Evolutionary conservation across 37 sponge, comb jelly and placozoan species (phyloP).

Genomic region (Chondrilla cf. caribensis): DNA sequence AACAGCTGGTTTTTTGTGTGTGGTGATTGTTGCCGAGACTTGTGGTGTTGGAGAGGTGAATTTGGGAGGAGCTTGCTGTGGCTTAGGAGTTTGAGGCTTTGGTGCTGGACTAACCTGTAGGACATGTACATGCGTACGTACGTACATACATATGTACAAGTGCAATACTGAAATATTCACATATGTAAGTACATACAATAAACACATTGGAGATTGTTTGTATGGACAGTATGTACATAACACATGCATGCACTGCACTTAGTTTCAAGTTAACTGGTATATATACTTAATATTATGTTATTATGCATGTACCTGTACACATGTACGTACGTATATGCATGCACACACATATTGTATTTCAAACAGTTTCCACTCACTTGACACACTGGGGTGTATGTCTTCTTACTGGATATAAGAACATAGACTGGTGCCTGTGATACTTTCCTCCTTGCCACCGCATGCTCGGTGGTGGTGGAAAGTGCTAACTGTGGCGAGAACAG

Average conservation of each 20-base stretch:
- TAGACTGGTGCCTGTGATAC: constrained; percentile 1
- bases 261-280: too few relatives aligned
- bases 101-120: background rate
- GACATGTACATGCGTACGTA: background rate
- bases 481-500: background rate
- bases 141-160: background rate
- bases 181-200: too few relatives aligned
- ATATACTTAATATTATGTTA: too few relatives aligned
- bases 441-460: background rate
- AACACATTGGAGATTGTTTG: too few relatives aligned
- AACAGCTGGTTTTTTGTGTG: too few relatives aligned
- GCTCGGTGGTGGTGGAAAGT: background rate
- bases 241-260: too few relatives aligned
- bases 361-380: background rate
- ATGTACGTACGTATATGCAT: background rate
- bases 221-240: too few relatives aligned
- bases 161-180: too few relatives aligned
- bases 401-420: constrained; percentile 15
- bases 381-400: constrained; percentile 5
- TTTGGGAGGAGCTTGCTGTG: too few relatives aligned
- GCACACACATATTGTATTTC: background rate
- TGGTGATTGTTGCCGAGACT: too few relatives aligned
- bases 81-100: too few relatives aligned
- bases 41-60: too few relatives aligned
- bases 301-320: background rate